These are phyloP conservation scores for Porites divaricata DNA, from an alignment of 92 coral and sea anemone genomes.

Conservation along the genomic window DNA sequence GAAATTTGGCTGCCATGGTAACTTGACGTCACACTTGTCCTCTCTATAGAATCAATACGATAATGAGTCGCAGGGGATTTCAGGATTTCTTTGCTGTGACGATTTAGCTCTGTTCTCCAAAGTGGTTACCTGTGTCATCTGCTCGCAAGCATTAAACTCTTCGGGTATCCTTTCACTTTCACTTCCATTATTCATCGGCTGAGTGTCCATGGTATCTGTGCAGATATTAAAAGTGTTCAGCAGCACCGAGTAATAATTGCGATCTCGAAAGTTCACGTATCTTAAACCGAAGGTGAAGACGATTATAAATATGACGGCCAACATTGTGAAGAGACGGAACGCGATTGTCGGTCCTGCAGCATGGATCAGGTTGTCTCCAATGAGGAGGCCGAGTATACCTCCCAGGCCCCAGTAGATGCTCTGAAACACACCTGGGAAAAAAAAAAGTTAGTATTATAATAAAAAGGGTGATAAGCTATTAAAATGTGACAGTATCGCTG, in stretches of 20 bases:
- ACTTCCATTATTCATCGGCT: background rate
- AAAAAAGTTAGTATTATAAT: background rate
- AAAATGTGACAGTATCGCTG: too few relatives aligned
- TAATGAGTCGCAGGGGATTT: background rate
- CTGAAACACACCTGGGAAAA: constrained; percentile 71
- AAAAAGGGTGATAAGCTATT: background rate
- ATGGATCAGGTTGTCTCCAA: constrained; percentile 69
- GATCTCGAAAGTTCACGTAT: constrained; percentile 64
- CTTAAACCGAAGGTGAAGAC: constrained; percentile 74
- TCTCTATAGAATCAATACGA: too few relatives aligned
- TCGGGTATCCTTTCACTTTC: background rate
- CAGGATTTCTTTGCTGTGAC: background rate
- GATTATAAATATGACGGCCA: constrained; percentile 57
- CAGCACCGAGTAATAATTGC: constrained; percentile 70
- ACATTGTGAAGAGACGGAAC: constrained; percentile 80
- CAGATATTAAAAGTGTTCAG: constrained; percentile 42
- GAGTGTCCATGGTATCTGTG: constrained; percentile 18
- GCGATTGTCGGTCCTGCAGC: constrained; percentile 75
- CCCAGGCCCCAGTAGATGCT: constrained; percentile 87
- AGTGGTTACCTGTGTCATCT: background rate
- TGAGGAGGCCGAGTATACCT: constrained; percentile 62
- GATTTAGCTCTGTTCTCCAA: background rate
- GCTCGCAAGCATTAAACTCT: background rate
- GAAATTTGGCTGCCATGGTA: too few relatives aligned
- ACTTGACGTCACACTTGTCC: too few relatives aligned